phyloP scores from a whole-genome alignment of 2,113 vertebrate species.

The Varanus salvator region DNA sequence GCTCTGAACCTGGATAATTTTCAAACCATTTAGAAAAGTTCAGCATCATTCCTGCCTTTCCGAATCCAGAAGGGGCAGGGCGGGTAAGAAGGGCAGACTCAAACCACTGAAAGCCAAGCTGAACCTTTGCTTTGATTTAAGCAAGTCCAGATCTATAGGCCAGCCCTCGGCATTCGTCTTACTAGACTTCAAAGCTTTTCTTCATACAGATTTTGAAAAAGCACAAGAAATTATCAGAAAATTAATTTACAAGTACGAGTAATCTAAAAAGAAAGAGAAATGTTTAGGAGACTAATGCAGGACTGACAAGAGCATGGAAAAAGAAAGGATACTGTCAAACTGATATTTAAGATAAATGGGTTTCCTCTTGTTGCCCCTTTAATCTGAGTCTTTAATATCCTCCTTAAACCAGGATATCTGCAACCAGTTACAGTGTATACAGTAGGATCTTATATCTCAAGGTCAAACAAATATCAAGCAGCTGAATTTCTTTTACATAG shows the following conservation, averaged over 20 bases:
- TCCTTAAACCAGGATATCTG: conserved; percentile 24
- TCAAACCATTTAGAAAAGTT: not conserved
- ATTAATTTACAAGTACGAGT: no score
- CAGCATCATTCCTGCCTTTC: not conserved
- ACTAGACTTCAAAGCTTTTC: not conserved
- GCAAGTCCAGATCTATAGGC: not conserved
- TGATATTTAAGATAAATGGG: not conserved
- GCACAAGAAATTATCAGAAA: not conserved
- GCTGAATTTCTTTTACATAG: not conserved
- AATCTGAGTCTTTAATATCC: not conserved
- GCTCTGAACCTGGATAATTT: no score
- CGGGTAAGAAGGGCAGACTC: not conserved
- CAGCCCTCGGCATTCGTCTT: not conserved
- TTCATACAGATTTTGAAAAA: not conserved
- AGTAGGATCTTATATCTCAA: not conserved
- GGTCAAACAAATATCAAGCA: not conserved
- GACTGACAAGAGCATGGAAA: not conserved
- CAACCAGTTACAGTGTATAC: not conserved
- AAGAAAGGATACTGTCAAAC: not conserved
- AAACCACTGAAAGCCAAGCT: not conserved
- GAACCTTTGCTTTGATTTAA: not conserved
- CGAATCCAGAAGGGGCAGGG: not conserved
- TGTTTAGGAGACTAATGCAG: not conserved
- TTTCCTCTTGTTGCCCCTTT: not conserved
- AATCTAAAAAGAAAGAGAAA: not conserved